Percentiles rank a stretch among this genome's conserved stretches.
These are phyloP conservation scores for Ctenochaetus hawaiiensis DNA, from an alignment of 2,797 vertebrate genomes.

Conservation along the genomic window DNA sequence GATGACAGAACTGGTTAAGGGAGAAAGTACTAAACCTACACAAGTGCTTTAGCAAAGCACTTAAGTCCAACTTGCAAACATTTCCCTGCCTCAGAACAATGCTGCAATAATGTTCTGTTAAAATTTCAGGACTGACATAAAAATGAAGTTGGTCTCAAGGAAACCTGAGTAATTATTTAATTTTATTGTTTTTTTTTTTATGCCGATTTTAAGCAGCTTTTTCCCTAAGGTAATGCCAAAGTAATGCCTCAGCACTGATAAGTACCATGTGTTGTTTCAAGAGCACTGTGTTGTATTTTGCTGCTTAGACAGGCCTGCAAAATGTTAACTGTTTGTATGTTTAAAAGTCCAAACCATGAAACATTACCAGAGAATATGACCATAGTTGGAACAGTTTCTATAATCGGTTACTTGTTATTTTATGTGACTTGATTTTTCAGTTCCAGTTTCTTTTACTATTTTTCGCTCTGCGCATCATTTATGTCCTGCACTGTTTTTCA, in stretches of 20 bases:
- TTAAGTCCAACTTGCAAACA: neutral
- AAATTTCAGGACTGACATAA: neutral
- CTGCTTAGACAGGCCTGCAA: neutral
- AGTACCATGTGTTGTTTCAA: neutral
- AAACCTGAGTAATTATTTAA: neutral
- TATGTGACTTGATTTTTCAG: neutral
- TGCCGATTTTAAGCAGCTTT: neutral
- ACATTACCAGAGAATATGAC: neutral
- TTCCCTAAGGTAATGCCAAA: too few species aligned
- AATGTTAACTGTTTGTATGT: neutral
- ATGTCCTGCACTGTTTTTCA: neutral
- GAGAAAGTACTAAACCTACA: neutral
- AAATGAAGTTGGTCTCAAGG: neutral
- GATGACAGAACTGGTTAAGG: neutral
- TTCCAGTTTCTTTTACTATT: neutral
- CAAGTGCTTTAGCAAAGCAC: neutral
- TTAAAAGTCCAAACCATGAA: constrained; percentile 12
- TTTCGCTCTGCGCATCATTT: neutral
- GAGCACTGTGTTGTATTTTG: neutral
- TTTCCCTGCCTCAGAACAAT: neutral
- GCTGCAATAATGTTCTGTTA: neutral
- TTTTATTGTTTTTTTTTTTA: neutral
- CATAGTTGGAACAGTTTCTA: neutral
- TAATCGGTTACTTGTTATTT: neutral
- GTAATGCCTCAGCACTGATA: neutral